A percentile compares a stretch with the other conserved stretches of the same genome.
Conservation (phyloP, 2,113 vertebrate species). For the Microtus montanus region DNA sequence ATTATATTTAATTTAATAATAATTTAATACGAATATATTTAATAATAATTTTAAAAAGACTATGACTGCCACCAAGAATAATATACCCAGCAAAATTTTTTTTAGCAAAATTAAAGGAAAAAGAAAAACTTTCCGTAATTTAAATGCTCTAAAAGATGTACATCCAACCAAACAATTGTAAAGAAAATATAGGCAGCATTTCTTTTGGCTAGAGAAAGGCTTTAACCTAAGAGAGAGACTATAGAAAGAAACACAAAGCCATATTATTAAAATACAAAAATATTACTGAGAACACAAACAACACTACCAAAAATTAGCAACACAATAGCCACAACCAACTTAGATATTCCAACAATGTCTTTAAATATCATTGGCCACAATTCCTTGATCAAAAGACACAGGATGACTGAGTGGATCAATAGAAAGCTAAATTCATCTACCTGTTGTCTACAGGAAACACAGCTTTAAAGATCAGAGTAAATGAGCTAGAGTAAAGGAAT, state of each 20-base stretch:
- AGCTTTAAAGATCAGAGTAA: neutral
- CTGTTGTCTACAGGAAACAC: neutral
- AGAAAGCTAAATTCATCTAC: neutral
- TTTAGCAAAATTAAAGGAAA: neutral
- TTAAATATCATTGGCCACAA: neutral
- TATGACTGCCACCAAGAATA: neutral
- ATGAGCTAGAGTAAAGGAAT: neutral
- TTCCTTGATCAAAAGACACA: neutral
- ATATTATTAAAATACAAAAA: neutral
- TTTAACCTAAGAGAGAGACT: neutral
- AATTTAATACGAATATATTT: neutral
- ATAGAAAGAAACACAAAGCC: neutral
- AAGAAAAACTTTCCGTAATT: neutral
- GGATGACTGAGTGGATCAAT: neutral
- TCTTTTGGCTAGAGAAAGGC: neutral
- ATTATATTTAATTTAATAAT: neutral
- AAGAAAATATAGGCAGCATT: neutral
- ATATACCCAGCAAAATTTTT: neutral
- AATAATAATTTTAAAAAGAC: neutral
- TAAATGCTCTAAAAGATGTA: neutral
- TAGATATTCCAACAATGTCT: neutral
- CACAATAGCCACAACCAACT: neutral
- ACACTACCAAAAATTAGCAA: neutral
- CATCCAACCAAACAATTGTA: neutral
- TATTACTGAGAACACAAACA: neutral